A percentile compares a stretch with the other conserved stretches of the same genome.
Evolutionary conservation across 2,797 vertebrate genomes (phyloP).

Genomic region (Echeneis naucrates): DNA sequence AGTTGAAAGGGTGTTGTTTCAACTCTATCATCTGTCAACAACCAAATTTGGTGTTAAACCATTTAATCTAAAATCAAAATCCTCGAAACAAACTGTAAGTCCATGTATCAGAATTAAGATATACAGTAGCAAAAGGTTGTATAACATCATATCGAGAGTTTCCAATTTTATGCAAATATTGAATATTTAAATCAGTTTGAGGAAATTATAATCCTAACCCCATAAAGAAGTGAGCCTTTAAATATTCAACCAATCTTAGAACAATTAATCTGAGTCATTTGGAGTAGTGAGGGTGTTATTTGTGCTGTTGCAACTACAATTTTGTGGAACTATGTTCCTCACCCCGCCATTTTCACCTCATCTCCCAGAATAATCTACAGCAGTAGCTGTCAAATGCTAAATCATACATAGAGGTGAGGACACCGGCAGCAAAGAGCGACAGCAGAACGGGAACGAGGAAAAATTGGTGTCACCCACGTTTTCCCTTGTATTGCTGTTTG

Average conservation of each 20-base stretch:
- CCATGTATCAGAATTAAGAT: too few relatives aligned
- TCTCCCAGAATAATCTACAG: conserved; percentile 2
- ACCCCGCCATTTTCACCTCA: conserved; percentile 9
- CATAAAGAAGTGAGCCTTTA: background rate
- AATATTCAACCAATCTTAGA: background rate
- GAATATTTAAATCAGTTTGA: background rate
- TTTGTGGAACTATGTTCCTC: background rate
- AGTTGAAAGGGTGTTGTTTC: too few relatives aligned
- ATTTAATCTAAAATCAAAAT: too few relatives aligned
- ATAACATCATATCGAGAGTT: background rate
- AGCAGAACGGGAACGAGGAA: conserved; percentile 1
- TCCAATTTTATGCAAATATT: background rate
- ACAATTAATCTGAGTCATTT: conserved; percentile 8
- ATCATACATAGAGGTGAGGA: background rate
- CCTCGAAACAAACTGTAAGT: too few relatives aligned
- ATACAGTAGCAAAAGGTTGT: too few relatives aligned
- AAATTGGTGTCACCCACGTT: background rate
- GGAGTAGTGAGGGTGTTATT: background rate
- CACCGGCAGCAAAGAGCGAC: conserved; percentile 4
- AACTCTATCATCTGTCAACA: too few relatives aligned
- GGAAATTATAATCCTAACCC: too few relatives aligned
- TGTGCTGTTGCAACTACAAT: background rate
- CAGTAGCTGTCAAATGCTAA: conserved; percentile 1
- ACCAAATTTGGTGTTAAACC: too few relatives aligned
- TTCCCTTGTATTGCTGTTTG: background rate